These are phyloP conservation scores for Chanos chanos DNA, from an alignment of 2,797 vertebrate genomes.

Conservation along the genomic window DNA sequence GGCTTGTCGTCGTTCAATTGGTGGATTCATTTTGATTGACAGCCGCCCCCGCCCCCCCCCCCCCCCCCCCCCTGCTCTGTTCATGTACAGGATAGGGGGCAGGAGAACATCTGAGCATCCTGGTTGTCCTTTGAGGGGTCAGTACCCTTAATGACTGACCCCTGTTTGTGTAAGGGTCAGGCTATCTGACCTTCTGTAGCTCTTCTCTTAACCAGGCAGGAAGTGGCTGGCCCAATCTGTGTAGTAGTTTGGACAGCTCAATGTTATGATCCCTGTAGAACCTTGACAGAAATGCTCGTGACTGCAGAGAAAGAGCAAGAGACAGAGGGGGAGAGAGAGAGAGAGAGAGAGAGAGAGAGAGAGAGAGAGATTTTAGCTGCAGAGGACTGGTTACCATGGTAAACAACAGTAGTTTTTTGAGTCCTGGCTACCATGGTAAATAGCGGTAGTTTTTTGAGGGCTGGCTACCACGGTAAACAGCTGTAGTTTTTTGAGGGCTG, in stretches of 20 bases:
- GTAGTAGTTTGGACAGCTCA: slow-evolving; percentile 92
- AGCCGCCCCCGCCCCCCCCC: slow-evolving; percentile 32
- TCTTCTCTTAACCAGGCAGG: slow-evolving; percentile 96
- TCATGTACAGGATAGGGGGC: too few species aligned
- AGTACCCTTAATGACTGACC: slow-evolving; percentile 58
- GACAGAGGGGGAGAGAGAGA: neutral
- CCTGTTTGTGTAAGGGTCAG: slow-evolving; percentile 52
- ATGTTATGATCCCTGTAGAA: slow-evolving; percentile 96
- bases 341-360: slow-evolving; percentile 6
- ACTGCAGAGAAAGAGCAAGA: slow-evolving; percentile 63
- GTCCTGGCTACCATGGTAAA: too few species aligned
- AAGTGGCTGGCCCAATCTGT: slow-evolving; percentile 89
- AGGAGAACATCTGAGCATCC: too few species aligned
- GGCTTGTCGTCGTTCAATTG: too few species aligned
- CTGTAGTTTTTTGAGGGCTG: too few species aligned
- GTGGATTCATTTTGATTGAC: too few species aligned
- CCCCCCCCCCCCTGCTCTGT: slow-evolving; percentile 26
- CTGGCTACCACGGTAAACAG: too few species aligned
- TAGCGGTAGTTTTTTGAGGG: too few species aligned
- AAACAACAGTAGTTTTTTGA: too few species aligned
- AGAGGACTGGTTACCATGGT: too few species aligned
- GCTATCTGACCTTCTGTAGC: slow-evolving; percentile 90
- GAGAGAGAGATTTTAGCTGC: neutral
- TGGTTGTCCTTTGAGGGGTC: slow-evolving; percentile 46
- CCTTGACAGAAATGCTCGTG: slow-evolving; percentile 86